Conservation (phyloP, 2,797 vertebrate species). For the Enteromius thamalakanensis region DNA sequence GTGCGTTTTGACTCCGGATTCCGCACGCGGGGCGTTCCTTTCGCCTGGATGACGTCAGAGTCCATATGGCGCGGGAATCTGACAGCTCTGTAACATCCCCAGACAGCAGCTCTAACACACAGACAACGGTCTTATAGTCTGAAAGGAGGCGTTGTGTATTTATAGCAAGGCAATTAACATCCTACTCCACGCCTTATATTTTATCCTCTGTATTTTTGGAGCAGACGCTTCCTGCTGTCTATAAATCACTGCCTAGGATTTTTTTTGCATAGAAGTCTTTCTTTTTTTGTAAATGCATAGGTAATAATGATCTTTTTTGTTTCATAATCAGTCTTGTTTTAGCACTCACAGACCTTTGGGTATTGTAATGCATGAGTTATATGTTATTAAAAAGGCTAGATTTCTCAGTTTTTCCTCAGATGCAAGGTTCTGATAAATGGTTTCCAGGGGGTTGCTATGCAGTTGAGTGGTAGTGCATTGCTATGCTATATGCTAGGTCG, state of each 20-base stretch:
- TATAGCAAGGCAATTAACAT: constrained; percentile 44
- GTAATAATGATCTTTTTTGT: not conserved
- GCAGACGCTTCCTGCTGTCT: not conserved
- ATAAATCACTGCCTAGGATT: not conserved
- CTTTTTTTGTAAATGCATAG: no score
- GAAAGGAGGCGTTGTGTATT: constrained; percentile 26
- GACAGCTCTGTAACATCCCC: constrained; percentile 27
- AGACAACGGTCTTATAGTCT: not conserved
- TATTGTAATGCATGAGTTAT: not conserved
- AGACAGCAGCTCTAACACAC: not conserved
- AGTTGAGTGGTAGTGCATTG: no score
- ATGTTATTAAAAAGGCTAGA: not conserved
- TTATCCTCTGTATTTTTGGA: constrained; percentile 33
- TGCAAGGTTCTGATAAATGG: not conserved
- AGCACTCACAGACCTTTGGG: not conserved
- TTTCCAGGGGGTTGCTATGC: not conserved
- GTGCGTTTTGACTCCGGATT: constrained; percentile 8
- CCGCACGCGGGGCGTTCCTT: constrained; percentile 12
- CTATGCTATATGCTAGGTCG: no score
- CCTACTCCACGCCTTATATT: not conserved
- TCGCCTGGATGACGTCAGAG: constrained; percentile 5
- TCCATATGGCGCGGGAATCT: constrained; percentile 9
- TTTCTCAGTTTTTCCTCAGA: not conserved
- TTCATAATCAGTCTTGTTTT: not conserved
- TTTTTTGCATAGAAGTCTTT: not conserved